phyloP scores from a whole-genome alignment of 2,113 vertebrate genomes.

The Sialia sialis region DNA sequence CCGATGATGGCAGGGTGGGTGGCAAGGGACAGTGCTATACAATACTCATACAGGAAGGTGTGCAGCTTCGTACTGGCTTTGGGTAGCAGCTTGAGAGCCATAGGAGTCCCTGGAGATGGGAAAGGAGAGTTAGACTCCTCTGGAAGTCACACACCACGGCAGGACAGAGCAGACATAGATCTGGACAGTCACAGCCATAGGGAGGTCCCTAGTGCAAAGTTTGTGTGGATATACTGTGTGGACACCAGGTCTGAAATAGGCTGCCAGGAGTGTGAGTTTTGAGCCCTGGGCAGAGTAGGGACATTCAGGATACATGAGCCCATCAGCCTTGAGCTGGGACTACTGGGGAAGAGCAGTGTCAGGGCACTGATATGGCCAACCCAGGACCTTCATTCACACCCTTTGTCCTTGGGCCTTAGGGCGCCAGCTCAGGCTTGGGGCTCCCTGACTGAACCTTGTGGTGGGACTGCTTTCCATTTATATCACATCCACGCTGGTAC shows the following conservation, averaged over 20 bases:
- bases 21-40: conserved; percentile 87
- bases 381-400: background rate
- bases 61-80: conserved; percentile 88
- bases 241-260: background rate
- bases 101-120: conserved; percentile 78
- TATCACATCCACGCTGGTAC: background rate
- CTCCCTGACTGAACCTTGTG: background rate
- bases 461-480: background rate
- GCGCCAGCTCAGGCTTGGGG: background rate
- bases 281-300: background rate
- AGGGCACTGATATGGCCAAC: background rate
- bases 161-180: background rate
- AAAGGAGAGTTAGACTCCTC: background rate
- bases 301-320: rapidly evolving
- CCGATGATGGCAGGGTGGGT: conserved; percentile 84
- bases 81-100: conserved; percentile 92
- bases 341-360: background rate
- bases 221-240: background rate
- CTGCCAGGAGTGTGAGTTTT: background rate
- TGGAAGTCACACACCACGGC: background rate
- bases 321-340: background rate
- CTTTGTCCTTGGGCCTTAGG: background rate
- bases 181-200: background rate
- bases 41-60: conserved; percentile 92
- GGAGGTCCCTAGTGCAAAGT: background rate